A percentile compares a stretch with the other conserved stretches of the same genome.
Evolutionary conservation across 2,113 vertebrate genomes (phyloP).

Genomic region (Xenopus borealis): DNA sequence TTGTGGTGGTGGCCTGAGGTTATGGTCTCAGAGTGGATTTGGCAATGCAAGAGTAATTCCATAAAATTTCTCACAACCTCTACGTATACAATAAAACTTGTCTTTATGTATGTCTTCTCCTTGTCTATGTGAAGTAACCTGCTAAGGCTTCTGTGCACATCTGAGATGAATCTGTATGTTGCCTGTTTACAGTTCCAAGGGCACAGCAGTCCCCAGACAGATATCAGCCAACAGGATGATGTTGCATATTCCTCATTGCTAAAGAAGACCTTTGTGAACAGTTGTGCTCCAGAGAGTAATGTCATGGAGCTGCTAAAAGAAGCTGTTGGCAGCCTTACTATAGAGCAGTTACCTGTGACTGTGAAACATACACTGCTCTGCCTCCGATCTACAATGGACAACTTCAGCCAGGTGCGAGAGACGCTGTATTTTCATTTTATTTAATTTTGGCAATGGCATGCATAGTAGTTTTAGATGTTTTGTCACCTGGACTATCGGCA

Average conservation of each 20-base stretch:
- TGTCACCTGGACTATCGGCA: too few relatives aligned
- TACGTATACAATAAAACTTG: too few relatives aligned
- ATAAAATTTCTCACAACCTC: too few relatives aligned
- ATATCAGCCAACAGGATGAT: not conserved
- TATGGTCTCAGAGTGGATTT: too few relatives aligned
- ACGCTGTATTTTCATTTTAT: not conserved
- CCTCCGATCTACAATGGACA: constrained; percentile 76
- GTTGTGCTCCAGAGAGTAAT: constrained; percentile 42
- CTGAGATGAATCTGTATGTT: not conserved
- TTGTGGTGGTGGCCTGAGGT: too few relatives aligned
- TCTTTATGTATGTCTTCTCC: too few relatives aligned
- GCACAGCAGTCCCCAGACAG: not conserved
- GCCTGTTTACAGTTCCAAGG: constrained; percentile 55
- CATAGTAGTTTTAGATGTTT: too few relatives aligned
- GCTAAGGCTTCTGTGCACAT: too few relatives aligned
- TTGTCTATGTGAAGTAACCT: too few relatives aligned
- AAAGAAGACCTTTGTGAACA: constrained; percentile 47
- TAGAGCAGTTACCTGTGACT: constrained; percentile 60
- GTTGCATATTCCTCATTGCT: constrained; percentile 54
- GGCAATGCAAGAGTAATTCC: too few relatives aligned
- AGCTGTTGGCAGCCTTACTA: constrained; percentile 47
- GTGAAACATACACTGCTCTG: constrained; percentile 82
- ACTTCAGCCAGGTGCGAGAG: constrained; percentile 66
- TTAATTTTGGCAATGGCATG: too few relatives aligned
- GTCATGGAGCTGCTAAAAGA: constrained; percentile 58